A percentile compares a stretch with the other conserved stretches of the same genome.
phyloP scores from a whole-genome alignment of 2,888 invertebrate species.

The Dyspetes luteomarginatus region DNA sequence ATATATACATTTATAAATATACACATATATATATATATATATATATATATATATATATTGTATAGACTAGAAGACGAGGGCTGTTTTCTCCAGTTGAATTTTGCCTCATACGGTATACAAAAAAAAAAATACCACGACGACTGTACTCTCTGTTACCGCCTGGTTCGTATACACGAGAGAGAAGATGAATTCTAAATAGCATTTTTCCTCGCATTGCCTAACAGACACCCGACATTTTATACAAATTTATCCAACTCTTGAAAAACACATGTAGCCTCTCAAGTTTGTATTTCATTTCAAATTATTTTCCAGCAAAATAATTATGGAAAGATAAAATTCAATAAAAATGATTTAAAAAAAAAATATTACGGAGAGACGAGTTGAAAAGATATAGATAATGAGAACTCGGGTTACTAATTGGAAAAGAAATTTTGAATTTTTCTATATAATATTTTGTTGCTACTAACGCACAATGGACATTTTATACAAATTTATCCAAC shows the following conservation, averaged over 20 bases:
- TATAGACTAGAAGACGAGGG: constrained; percentile 3
- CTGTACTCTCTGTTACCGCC: neutral
- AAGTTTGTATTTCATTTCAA: neutral
- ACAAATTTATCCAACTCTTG: neutral
- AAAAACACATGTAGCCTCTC: neutral
- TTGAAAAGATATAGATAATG: no score
- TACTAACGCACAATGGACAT: neutral
- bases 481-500: neutral
- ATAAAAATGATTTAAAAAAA: no score
- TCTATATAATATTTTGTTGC: no score
- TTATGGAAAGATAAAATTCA: neutral
- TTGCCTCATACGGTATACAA: neutral
- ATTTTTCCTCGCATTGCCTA: neutral
- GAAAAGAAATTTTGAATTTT: no score
- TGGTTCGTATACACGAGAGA: neutral
- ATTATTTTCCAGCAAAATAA: neutral
- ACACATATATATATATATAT: no score
- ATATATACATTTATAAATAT: no score
- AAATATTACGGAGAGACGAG: no score
- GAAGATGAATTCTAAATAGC: constrained; percentile 29
- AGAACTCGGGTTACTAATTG: no score
- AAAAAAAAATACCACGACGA: neutral
- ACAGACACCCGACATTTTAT: neutral
- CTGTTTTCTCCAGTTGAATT: constrained; percentile 23
- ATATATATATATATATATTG: neutral